Evolutionary conservation across 2,888 invertebrate genomes (phyloP).

Genomic region (Dryocosmus kuriphilus): DNA sequence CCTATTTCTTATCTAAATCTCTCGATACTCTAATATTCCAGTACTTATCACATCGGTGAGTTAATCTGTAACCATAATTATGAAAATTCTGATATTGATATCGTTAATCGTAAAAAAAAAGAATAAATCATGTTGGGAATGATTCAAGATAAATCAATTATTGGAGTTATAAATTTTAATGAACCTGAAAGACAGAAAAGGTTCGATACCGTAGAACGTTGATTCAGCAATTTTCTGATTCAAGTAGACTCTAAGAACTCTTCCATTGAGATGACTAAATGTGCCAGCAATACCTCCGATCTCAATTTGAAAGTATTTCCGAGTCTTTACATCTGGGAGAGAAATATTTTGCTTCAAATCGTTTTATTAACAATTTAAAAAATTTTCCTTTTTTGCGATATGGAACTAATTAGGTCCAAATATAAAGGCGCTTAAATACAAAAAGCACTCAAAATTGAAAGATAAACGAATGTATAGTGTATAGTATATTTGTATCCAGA

Average conservation of each 20-base stretch:
- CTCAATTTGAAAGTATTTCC: slow-evolving; percentile 22
- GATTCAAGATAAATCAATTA: not conserved
- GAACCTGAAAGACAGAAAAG: slow-evolving; percentile 10
- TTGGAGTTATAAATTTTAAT: slow-evolving; percentile 14
- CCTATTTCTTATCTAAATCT: not conserved
- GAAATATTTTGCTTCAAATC: slow-evolving; percentile 10
- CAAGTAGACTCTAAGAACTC: slow-evolving; percentile 27
- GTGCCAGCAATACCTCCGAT: slow-evolving; percentile 4
- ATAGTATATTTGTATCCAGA: no score
- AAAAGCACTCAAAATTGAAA: no score
- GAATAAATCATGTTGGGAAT: not conserved
- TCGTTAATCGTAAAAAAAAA: not conserved
- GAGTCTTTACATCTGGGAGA: not conserved
- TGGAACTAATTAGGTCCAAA: not conserved
- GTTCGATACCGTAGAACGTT: slow-evolving; percentile 5
- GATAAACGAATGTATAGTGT: no score
- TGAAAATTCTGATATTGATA: not conserved
- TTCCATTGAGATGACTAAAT: slow-evolving; percentile 30
- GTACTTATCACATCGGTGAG: not conserved
- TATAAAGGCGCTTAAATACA: no score
- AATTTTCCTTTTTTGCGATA: not conserved
- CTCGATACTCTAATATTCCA: not conserved
- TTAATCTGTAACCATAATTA: no score
- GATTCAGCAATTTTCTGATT: slow-evolving; percentile 39
- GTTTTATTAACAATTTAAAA: not conserved